Base-by-base conservation (phyloP, 2,888 invertebrate genomes). In the Phaonia tiefii region DNA sequence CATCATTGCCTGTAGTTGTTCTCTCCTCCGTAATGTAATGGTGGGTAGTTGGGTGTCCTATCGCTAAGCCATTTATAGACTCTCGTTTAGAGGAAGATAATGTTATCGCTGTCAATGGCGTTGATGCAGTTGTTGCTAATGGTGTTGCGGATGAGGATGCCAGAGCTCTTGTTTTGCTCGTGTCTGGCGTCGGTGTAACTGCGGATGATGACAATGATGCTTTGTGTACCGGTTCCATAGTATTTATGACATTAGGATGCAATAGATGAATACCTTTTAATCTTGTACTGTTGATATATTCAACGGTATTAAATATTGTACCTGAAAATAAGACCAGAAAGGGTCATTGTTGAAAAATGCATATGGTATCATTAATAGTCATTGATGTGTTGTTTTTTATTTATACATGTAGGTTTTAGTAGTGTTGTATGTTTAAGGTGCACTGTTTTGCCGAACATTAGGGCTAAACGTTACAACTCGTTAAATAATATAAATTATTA, bases 301-400 rank as follows among this genome's bases (percentile, higher is more conserved):
- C 74, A 10, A 42, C 67, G 20, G 20, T 78, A 67, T 75, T 60
- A n/a, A 75, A 54, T 46, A 74, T 56, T 7, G 67, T 67, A 78
- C 72, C 81, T 81, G 15, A 1, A 69, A 51, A 44, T 44, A 49
- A 31, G 31, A 8, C 3, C 31, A 31, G n/a, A n/a, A n/a, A n/a
- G n/a, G n/a, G n/a, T n/a, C n/a, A n/a, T n/a, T n/a, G n/a, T n/a
- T n/a, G n/a, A n/a, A n/a, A n/a, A n/a, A n/a, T n/a, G n/a, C n/a
- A n/a, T n/a, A n/a, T n/a, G n/a, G n/a, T n/a, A n/a, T n/a, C n/a
- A n/a, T n/a, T n/a, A n/a, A n/a, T n/a, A n/a, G n/a, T n/a, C n/a
- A n/a, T n/a, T n/a, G n/a, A n/a, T n/a, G n/a, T n/a, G n/a, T n/a
- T n/a, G n/a, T n/a, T n/a, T n/a, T n/a, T n/a, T n/a, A n/a, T n/a